Evolutionary conservation across 2,113 vertebrate species (phyloP), one percentile per base, ranked within the genome.

Genomic region (Meleagris gallopavo): DNA sequence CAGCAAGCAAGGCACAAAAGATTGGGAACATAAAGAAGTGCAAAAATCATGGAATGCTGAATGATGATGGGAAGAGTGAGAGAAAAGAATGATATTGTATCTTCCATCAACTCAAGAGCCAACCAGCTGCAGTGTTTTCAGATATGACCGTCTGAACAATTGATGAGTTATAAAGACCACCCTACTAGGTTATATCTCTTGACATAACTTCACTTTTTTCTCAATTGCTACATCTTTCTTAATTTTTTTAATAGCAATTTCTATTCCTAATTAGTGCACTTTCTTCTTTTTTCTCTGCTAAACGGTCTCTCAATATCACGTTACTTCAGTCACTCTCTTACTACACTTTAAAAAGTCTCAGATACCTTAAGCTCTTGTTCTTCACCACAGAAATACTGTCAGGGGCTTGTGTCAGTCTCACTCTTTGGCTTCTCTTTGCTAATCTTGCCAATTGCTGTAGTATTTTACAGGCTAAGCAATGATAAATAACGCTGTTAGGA

Each of bases 71-170:
- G 14, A 79, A 54, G 2, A 74, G 22, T 2, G 41, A 75, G 13
- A 20, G n/a, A 77, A 19, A 36, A 2, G 50, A 89, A 64, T n/a
- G 9, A 3, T 75, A 0, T 29, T 83, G 0, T 24, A 12, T 30
- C 29, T 91, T 84, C 41, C 10, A 25, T 27, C 48, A 24, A 24
- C 11, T 32, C 3, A 41, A n/a, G 15, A 32, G 20, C 41, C 50
- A 18, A 10, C 12, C 32, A 84, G 46, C 38, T 85, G 52, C 29
- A 41, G 6, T 38, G 54, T 25, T 13, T 30, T 74, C 58, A 75
- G 29, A 11, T 79, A 41, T 61, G 71, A 65, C 27, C 21, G 78
- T 22, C 10, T 61, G 10, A 78, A 50, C 46, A 83, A 64, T 0
- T 38, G 13, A 84, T 20, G 80, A 73, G 15, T 74, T 75, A n/a